Conservation (phyloP, 2,797 vertebrate species). For the Champsocephalus esox region DNA sequence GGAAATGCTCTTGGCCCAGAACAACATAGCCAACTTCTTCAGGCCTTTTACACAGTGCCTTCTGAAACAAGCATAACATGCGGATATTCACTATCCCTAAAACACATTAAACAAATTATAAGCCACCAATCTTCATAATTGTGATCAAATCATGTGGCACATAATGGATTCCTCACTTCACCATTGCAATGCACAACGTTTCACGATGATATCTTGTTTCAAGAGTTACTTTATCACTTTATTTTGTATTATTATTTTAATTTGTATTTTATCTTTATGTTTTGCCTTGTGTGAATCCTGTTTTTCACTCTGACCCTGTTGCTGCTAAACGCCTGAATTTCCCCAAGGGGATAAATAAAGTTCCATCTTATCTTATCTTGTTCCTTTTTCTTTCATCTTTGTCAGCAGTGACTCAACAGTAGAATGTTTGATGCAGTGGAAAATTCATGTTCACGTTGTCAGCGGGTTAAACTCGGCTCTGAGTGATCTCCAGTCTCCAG, state of each 20-base stretch:
- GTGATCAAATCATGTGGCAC: constrained; percentile 6
- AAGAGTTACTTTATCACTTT: too few species aligned
- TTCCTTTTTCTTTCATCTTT: constrained; percentile 16
- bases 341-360: too few species aligned
- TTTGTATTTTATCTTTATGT: too few species aligned
- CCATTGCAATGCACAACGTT: too few species aligned
- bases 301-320: too few species aligned
- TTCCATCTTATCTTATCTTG: not conserved
- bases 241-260: too few species aligned
- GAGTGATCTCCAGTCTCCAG: constrained; percentile 28
- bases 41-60: constrained; percentile 40
- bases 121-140: not conserved
- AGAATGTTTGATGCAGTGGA: constrained; percentile 38
- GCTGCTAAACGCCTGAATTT: too few species aligned
- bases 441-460: constrained; percentile 31
- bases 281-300: too few species aligned
- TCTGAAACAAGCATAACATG: constrained; percentile 22
- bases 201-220: too few species aligned
- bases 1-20: constrained; percentile 80
- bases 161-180: not conserved
- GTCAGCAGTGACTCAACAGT: constrained; percentile 17
- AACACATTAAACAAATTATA: not conserved
- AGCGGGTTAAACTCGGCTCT: constrained; percentile 28
- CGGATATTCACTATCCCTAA: not conserved
- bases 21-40: constrained; percentile 71